Percentiles rank a stretch among this genome's conserved stretches.
Conservation (phyloP, 2,797 vertebrate species). For the Micromesistius poutassou region DNA sequence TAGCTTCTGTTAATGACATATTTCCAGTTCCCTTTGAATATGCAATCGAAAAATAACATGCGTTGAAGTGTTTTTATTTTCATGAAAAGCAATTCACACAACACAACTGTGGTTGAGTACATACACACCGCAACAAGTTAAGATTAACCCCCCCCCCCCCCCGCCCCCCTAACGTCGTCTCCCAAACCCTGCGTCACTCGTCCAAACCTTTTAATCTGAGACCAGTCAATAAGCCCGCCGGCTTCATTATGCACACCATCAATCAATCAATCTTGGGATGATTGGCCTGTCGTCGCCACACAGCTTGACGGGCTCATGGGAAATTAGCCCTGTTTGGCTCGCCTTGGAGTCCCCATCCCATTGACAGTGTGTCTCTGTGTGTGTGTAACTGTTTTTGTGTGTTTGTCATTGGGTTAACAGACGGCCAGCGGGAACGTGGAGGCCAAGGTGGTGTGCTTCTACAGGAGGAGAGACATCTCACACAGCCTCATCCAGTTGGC, state of each 20-base stretch:
- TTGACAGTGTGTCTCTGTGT: neutral
- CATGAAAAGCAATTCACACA: neutral
- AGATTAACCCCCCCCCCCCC: neutral
- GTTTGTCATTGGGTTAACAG: conserved; percentile 70
- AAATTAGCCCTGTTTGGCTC: conserved; percentile 44
- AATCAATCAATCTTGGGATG: conserved; percentile 50
- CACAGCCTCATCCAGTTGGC: conserved; percentile 97
- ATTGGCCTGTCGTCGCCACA: conserved; percentile 45
- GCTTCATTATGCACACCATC: conserved; percentile 45
- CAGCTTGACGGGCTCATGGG: conserved; percentile 47
- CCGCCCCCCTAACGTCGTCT: neutral
- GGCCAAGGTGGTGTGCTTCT: conserved; percentile 98
- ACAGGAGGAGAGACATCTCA: conserved; percentile 95
- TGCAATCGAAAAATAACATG: neutral
- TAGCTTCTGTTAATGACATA: neutral
- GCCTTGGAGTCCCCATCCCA: neutral
- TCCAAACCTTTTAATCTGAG: conserved; percentile 39
- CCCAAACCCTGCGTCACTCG: conserved; percentile 20
- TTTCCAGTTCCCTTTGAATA: neutral
- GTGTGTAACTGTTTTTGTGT: conserved; percentile 30
- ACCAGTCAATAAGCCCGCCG: conserved; percentile 39
- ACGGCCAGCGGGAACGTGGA: conserved; percentile 96
- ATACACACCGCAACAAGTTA: neutral
- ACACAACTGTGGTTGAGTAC: neutral
- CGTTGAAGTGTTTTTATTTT: neutral